Percentiles rank a stretch among this genome's conserved stretches.
Conservation (phyloP, 2,888 invertebrate genomes). For the Acrobeloides nanus region DNA sequence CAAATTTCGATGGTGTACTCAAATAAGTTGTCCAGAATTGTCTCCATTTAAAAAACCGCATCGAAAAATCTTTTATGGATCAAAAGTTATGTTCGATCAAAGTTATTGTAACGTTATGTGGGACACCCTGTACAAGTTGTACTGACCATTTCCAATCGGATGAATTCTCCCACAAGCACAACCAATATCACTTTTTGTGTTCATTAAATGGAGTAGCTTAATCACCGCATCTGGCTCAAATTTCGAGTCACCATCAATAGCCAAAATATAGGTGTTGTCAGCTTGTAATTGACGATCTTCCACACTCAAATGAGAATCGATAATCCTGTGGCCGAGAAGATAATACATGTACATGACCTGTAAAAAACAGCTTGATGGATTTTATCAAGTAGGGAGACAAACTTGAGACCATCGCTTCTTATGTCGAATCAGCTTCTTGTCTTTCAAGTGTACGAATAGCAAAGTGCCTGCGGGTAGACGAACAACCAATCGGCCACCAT, state of each 20-base stretch:
- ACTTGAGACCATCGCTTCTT: conserved; percentile 88
- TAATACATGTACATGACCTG: conserved; percentile 83
- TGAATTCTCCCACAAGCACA: conserved; percentile 84
- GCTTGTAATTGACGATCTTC: conserved; percentile 59
- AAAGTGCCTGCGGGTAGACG: conserved; percentile 75
- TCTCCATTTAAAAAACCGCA: no score
- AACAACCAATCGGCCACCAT: conserved; percentile 70
- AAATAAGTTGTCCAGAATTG: no score
- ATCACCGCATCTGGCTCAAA: conserved; percentile 75
- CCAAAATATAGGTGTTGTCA: conserved; percentile 74
- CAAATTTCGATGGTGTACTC: no score
- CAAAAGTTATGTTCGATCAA: no score
- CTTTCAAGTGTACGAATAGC: conserved; percentile 78
- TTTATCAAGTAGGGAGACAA: conserved; percentile 8
- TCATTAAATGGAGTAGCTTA: conserved; percentile 75
- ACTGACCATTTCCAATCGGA: conserved; percentile 67
- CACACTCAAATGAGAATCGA: conserved; percentile 61
- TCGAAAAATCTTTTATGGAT: no score
- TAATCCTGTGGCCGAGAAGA: conserved; percentile 71
- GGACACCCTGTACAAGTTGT: no score
- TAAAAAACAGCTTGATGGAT: conserved; percentile 3
- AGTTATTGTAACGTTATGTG: no score
- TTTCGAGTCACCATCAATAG: conserved; percentile 81
- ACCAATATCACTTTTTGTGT: conserved; percentile 69
- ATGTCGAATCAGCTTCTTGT: conserved; percentile 76